phyloP scores from a whole-genome alignment of 2,797 vertebrate genomes.

The Anisognathus igniventris region DNA sequence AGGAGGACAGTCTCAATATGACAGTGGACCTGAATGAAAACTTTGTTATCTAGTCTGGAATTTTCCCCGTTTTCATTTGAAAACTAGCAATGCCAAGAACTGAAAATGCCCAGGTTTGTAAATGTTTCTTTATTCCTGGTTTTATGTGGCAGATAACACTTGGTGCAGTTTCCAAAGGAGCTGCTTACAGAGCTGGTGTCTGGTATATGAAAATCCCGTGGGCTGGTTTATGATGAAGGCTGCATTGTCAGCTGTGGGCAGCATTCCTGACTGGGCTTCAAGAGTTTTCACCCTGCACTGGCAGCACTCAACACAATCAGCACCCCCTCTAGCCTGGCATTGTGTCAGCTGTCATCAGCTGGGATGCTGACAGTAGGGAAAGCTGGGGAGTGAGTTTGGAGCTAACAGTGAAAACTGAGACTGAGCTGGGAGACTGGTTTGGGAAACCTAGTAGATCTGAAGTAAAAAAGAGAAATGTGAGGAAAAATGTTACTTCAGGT shows the following conservation, averaged over 20 bases:
- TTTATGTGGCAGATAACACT: background rate
- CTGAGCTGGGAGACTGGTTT: background rate
- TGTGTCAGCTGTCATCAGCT: rapidly evolving
- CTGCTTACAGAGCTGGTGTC: background rate
- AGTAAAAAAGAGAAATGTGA: background rate
- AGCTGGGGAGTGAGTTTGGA: background rate
- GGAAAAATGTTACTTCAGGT: background rate
- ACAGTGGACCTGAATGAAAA: background rate
- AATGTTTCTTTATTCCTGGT: background rate
- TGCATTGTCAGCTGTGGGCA: background rate
- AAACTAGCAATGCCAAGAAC: background rate
- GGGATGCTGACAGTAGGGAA: background rate
- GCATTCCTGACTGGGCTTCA: background rate
- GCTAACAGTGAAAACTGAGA: background rate
- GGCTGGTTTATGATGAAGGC: background rate
- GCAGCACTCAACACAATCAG: rapidly evolving
- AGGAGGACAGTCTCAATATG: background rate
- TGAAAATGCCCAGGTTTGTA: background rate
- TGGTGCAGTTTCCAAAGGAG: background rate
- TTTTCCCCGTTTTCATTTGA: background rate
- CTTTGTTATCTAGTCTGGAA: background rate
- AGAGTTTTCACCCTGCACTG: background rate
- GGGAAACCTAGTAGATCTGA: background rate
- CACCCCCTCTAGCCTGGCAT: background rate
- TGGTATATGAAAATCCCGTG: background rate